Percentiles rank a stretch among this genome's conserved stretches.
Conservation (phyloP, 2,888 invertebrate species). For the Magallana nippona region DNA sequence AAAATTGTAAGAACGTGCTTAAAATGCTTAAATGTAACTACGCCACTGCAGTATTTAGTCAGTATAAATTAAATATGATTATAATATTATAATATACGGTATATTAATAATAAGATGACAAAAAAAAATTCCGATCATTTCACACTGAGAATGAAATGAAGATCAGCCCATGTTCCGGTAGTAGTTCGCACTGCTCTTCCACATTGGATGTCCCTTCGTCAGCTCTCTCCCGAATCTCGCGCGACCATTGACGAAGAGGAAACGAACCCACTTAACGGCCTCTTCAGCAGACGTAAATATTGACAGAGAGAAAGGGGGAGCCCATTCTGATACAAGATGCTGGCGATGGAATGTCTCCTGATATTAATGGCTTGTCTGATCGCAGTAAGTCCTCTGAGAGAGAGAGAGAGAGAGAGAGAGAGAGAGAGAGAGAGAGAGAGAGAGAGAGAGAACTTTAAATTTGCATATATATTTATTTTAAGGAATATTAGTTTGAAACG, state of each 20-base stretch:
- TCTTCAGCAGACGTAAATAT: not conserved
- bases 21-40: too few species aligned
- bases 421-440: not conserved
- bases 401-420: too few species aligned
- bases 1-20: too few species aligned
- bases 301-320: not conserved
- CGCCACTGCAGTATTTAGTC: too few species aligned
- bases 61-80: too few species aligned
- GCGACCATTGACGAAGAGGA: conserved; percentile 19
- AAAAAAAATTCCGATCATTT: too few species aligned
- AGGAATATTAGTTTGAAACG: not conserved
- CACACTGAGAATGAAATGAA: too few species aligned
- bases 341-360: conserved; percentile 2
- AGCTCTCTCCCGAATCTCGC: not conserved
- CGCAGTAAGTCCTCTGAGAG: not conserved
- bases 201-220: not conserved
- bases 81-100: too few species aligned
- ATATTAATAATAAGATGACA: too few species aligned
- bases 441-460: not conserved
- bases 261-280: not conserved
- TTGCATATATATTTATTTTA: not conserved
- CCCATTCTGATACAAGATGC: not conserved
- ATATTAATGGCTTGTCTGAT: not conserved
- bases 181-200: too few species aligned
- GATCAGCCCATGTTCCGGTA: too few species aligned